phyloP scores from a whole-genome alignment of 1,140 invertebrate genomes.

The Lepeophtheirus salmonis region DNA sequence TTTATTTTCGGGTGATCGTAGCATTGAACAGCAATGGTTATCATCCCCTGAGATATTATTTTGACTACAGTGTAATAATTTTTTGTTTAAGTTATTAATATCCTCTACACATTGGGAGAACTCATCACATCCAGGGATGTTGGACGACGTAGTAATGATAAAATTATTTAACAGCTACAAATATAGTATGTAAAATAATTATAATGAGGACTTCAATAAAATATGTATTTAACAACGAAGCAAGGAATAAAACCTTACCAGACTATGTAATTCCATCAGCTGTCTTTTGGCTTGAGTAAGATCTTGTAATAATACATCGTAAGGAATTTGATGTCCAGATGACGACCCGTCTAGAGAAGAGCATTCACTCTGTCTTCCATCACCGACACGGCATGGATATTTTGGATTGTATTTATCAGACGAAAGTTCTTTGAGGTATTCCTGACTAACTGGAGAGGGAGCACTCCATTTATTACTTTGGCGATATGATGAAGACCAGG shows the following conservation, averaged over 20 bases:
- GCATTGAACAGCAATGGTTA: neutral
- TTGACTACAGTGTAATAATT: neutral
- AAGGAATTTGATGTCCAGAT: too few relatives aligned
- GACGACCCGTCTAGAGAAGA: neutral
- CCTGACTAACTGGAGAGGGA: neutral
- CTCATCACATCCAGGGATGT: neutral
- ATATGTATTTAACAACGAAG: neutral
- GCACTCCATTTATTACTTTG: neutral
- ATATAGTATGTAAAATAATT: neutral
- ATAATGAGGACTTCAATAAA: neutral
- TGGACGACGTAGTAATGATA: neutral
- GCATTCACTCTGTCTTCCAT: neutral
- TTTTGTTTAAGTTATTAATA: neutral
- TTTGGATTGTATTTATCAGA: constrained; percentile 3
- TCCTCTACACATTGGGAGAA: constrained; percentile 1
- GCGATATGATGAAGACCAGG: neutral
- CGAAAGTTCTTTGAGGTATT: constrained; percentile 7
- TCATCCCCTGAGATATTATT: neutral
- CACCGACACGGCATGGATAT: constrained; percentile 2
- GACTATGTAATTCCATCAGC: constrained; percentile 27
- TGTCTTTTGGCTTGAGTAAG: constrained; percentile 24
- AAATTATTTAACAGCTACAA: neutral
- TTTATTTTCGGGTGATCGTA: neutral
- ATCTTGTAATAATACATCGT: constrained; percentile 23
- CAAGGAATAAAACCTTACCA: constrained; percentile 24